A percentile compares a stretch with the other conserved stretches of the same genome.
Evolutionary conservation across 1,140 invertebrate species (phyloP).

Genomic region (Choristoneura fumiferana): DNA sequence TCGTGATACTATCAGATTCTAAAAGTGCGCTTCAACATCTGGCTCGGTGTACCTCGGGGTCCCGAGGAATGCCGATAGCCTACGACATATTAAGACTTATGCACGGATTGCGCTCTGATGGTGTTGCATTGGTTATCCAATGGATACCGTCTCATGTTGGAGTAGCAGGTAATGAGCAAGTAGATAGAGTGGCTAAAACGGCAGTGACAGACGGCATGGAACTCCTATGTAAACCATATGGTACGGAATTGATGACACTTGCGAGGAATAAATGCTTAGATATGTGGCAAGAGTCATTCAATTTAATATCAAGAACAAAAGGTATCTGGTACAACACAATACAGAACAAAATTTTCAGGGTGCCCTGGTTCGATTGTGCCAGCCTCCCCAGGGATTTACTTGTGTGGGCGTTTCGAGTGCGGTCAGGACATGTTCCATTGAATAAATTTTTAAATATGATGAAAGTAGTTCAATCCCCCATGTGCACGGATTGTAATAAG

Average conservation of each 20-base stretch:
- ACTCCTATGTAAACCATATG: background rate
- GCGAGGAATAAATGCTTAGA: background rate
- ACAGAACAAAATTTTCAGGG: background rate
- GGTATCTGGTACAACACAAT: constrained; percentile 31
- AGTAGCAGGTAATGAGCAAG: background rate
- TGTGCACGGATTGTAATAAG: no score
- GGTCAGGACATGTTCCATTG: no score
- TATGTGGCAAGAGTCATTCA: constrained; percentile 22
- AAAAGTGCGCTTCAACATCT: constrained; percentile 1
- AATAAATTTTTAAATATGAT: no score
- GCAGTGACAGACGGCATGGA: background rate
- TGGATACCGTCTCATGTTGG: background rate
- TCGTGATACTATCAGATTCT: background rate
- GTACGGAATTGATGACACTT: no score
- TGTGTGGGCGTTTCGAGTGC: no score
- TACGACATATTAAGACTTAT: background rate
- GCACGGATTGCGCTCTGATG: background rate
- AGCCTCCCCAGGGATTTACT: no score
- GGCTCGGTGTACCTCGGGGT: background rate
- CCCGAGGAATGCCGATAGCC: background rate
- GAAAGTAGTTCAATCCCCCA: no score
- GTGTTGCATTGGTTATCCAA: background rate
- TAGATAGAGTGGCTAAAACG: background rate
- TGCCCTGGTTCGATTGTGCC: constrained; percentile 23
- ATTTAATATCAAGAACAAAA: constrained; percentile 24